Evolutionary conservation across 2,797 vertebrate species (phyloP), one percentile per base, ranked within the genome.

Genomic region (Semotilus atromaculatus): DNA sequence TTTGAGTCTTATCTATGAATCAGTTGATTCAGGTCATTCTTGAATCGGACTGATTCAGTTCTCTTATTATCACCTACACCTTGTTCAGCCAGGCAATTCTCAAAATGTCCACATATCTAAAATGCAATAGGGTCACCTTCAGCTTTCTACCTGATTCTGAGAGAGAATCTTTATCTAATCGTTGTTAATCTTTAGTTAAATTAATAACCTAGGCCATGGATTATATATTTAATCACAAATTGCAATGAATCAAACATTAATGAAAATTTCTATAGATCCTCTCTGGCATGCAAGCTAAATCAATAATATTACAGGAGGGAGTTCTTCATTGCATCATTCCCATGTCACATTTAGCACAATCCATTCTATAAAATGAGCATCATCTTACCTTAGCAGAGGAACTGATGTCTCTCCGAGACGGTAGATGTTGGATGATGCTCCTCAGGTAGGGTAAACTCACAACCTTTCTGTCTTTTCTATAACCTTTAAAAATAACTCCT

Each of bases 401-500:
- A 80, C 67, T 79, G 53, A 7, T 64, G 68, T 53, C 43, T 73
- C 76, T 84, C 36, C 38, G 62, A 71, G 53, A 38, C 5, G 23
- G 45, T 48, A 43, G 76, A 60, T 72, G 67, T 80, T 75, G 62
- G 73, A 26, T 80, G 29, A 72, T 53, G 40, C 68, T 85, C 78
- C 55, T 85, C 80, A 87, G 82, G 78, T 78, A 77, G 75, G 67
- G 74, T 67, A 45, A 73, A 60, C 60, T 67, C 19, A 71, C 77
- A 81, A 66, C 64, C 31, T 84, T 81, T 85, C 78, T 74, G 75
- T 84, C 79, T 89, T 89, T 89, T 82, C 80, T 88, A 90, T 89
- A 88, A 91, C 89, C 85, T 88, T 87, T 82, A 73, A 58, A 40
- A 21, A 67, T 58, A 68, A 86, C 86, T 85, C 87, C 90, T 90